A percentile compares a stretch with the other conserved stretches of the same genome.
Evolutionary conservation across 2,888 invertebrate species (phyloP).

Genomic region (Eurois occulta): DNA sequence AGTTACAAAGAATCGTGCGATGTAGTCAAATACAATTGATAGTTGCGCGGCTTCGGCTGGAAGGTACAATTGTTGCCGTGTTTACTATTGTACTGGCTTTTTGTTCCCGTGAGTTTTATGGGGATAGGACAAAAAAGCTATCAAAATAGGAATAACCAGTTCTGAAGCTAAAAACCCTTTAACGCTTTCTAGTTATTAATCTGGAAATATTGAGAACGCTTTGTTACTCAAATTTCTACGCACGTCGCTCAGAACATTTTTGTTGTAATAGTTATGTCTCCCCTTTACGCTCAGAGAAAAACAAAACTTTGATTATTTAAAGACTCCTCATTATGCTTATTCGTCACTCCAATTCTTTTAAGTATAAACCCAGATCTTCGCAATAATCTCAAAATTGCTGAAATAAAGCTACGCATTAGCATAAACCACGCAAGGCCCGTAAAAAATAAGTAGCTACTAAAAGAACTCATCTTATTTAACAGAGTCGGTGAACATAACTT

Average conservation of each 20-base stretch:
- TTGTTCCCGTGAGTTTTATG: constrained; percentile 32
- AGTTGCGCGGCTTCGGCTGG: constrained; percentile 19
- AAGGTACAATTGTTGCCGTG: constrained; percentile 30
- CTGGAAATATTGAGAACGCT: background rate
- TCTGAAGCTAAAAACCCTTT: background rate
- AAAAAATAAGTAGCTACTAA: constrained; percentile 30
- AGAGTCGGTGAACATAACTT: constrained; percentile 32
- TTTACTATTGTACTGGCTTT: constrained; percentile 23
- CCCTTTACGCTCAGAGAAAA: background rate
- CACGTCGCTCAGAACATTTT: background rate
- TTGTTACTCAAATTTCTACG: background rate
- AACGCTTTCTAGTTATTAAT: background rate
- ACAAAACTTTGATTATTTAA: background rate
- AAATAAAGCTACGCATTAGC: constrained; percentile 26
- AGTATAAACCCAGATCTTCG: background rate
- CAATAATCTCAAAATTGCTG: constrained; percentile 38
- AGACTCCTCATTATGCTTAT: background rate
- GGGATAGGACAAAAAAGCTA: background rate
- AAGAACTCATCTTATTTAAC: constrained; percentile 38
- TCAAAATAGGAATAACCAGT: background rate
- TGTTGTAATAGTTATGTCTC: background rate
- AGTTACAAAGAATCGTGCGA: constrained; percentile 39
- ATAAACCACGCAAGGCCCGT: constrained; percentile 12
- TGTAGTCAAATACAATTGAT: constrained; percentile 48
- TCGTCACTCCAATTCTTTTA: constrained; percentile 10